Evolutionary conservation across 2,113 vertebrate genomes (phyloP).

Genomic region (Oxygymnocypris stewartii): DNA sequence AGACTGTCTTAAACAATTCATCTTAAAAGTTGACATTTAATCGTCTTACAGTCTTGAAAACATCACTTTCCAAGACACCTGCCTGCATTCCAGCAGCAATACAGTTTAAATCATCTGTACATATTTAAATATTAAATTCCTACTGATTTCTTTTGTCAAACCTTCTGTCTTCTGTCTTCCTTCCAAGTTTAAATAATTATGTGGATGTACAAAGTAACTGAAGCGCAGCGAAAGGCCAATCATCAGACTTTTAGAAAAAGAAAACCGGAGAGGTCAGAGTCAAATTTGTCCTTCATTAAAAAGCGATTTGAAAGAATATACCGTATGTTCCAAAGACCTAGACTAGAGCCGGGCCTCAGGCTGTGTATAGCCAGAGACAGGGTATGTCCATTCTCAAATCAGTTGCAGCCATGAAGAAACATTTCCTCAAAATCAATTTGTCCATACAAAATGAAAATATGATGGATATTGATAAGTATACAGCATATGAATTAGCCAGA

Average conservation of each 20-base stretch:
- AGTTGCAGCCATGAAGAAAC: constrained; percentile 7
- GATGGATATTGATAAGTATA: background rate
- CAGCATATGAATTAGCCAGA: background rate
- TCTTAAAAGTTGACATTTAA: constrained; percentile 9
- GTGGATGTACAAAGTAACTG: constrained; percentile 42
- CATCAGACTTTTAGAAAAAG: constrained; percentile 46
- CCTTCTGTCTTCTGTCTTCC: constrained; percentile 54
- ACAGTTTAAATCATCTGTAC: constrained; percentile 64
- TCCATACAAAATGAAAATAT: background rate
- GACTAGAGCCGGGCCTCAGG: constrained; percentile 26
- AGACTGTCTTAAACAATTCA: constrained; percentile 27
- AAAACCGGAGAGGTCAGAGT: constrained; percentile 38
- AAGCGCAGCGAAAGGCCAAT: constrained; percentile 53
- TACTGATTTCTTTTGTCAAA: constrained; percentile 75
- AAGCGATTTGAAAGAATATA: constrained; percentile 43
- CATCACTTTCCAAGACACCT: constrained; percentile 54
- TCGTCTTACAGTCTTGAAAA: constrained; percentile 20
- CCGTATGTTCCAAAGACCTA: constrained; percentile 40
- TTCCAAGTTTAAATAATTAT: constrained; percentile 33
- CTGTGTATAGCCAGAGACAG: constrained; percentile 9
- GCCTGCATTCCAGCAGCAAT: constrained; percentile 59
- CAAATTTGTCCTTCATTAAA: constrained; percentile 55
- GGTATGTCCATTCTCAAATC: constrained; percentile 37
- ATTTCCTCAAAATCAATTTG: background rate
- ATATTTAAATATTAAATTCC: constrained; percentile 76